Evolutionary conservation across 2,797 vertebrate species (phyloP).

Genomic region (Gymnopithys bicolor): DNA sequence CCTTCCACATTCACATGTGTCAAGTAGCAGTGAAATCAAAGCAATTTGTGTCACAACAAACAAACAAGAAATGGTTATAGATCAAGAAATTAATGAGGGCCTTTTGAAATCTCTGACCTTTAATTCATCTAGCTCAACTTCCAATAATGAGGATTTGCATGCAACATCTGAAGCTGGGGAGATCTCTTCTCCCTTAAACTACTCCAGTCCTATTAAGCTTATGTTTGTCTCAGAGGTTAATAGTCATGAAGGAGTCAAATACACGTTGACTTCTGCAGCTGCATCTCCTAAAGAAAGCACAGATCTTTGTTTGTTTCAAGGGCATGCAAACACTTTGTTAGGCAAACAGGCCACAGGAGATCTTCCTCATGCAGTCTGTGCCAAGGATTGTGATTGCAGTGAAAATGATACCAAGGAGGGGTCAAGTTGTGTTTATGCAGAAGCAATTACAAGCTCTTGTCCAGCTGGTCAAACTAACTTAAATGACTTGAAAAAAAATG

Average conservation of each 20-base stretch:
- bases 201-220: constrained; percentile 93
- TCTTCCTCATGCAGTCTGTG: constrained; percentile 37
- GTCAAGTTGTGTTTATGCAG: background rate
- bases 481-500: constrained; percentile 58
- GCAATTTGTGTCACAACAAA: constrained; percentile 15
- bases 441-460: constrained; percentile 34
- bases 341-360: constrained; percentile 50
- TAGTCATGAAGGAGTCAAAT: constrained; percentile 87
- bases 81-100: constrained; percentile 1
- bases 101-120: constrained; percentile 52
- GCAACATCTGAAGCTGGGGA: constrained; percentile 23
- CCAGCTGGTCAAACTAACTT: background rate
- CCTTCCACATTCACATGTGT: constrained; percentile 23
- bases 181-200: constrained; percentile 69
- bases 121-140: constrained; percentile 32
- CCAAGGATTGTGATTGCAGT: constrained; percentile 61
- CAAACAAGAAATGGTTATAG: constrained; percentile 24
- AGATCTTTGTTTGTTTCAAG: constrained; percentile 80
- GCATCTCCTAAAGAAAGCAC: constrained; percentile 73
- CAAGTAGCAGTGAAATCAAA: constrained; percentile 53
- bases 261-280: constrained; percentile 88
- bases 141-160: background rate
- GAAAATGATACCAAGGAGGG: constrained; percentile 56
- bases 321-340: constrained; percentile 73
- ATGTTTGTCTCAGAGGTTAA: constrained; percentile 94